These are phyloP conservation scores for Trachops cirrhosus DNA, from an alignment of 2,797 vertebrate species.

Conservation along the genomic window DNA sequence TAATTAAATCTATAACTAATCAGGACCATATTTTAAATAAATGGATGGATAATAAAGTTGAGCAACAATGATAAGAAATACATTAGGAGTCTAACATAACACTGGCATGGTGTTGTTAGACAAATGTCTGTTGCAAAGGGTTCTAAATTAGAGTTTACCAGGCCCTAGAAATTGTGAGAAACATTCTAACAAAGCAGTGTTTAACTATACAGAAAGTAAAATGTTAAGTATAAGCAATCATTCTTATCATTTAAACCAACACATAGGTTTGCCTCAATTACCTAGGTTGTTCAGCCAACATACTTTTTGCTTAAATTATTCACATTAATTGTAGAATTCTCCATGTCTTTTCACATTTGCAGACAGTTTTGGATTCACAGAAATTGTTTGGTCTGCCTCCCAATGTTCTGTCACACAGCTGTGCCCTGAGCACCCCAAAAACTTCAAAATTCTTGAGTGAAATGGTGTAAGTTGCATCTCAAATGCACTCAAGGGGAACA, in stretches of 20 bases:
- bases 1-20: neutral
- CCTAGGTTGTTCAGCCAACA: neutral
- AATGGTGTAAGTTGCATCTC: neutral
- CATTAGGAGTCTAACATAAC: neutral
- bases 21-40: neutral
- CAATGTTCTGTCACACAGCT: neutral
- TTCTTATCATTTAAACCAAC: conserved; percentile 32
- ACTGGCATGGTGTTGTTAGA: neutral
- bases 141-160: neutral
- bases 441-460: neutral
- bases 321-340: conserved; percentile 30
- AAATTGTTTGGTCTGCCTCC: neutral
- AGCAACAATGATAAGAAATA: neutral
- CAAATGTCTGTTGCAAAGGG: neutral
- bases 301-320: neutral
- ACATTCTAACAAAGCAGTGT: neutral
- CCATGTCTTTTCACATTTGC: neutral
- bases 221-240: neutral
- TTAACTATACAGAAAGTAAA: neutral
- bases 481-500: neutral
- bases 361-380: neutral
- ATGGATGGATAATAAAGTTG: neutral
- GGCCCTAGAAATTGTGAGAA: neutral
- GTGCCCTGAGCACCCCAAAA: neutral
- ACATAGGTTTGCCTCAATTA: neutral